Base-by-base conservation (phyloP, 2,113 vertebrate species). In the Ciconia boyciana region DNA sequence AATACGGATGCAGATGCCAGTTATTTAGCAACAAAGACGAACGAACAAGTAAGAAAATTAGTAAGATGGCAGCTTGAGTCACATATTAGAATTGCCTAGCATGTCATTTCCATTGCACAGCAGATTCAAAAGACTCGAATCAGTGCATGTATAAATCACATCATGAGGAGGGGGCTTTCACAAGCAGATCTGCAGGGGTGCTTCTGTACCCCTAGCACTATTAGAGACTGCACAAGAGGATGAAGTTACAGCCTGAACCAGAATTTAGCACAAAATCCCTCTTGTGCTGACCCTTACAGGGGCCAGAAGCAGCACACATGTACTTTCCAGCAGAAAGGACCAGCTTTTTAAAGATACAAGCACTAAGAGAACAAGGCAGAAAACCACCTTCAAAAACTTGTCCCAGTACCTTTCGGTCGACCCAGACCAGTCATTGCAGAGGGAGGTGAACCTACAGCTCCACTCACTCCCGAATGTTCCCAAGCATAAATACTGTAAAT, bases 391-490 rank as follows among this genome's bases (percentile, higher is more conserved):
- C 22, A 64, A 65, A 83, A 54, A 36, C 34, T 44, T 36, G 8
- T 49, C 18, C 31, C 16, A 15, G 13, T 11, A 32, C 21, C 11
- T 87, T 64, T 68, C 0, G 0, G 43, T 58, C 1, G 2, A 48
- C 13, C 9, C 48, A 85, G 52, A 58, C 6, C 25, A 77, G 46
- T 8, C 62, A 49, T 7, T n/a, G 24, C 44, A 83, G 16, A 36
- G 18, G 44, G 21, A 93, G 41, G 24, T n/a, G 31, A 81, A 51
- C 44, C 58, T 20, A 70, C 5, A 62, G 82, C 13, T 41, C 36
- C 28, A 0, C 58, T 83, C 41, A 6, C 31, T 83, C 55, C 22
- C 16, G 49, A 52, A 57, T 3, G 2, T 69, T 75, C 54, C 21
- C 0, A 4, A 26, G 17, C 20, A 48, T 51, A 46, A 94, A 62